Conservation (phyloP, 2,113 vertebrate species). For the Tachysurus fulvidraco region DNA sequence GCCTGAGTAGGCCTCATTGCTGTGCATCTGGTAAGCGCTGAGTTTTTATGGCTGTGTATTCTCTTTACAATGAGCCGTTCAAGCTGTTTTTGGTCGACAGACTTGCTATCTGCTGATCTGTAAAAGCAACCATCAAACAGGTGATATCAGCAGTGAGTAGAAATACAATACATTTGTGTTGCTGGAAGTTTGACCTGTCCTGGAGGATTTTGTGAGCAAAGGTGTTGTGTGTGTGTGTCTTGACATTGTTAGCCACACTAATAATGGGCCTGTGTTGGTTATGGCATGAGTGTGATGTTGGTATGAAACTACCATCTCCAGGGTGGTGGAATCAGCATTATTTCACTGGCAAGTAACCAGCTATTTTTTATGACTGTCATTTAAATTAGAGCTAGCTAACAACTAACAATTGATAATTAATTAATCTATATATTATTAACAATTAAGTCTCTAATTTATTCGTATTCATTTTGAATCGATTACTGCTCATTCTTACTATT, state of each 20-base stretch:
- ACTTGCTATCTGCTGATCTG: slow-evolving; percentile 34
- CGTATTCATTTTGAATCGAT: too few relatives aligned
- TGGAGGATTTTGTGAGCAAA: not conserved
- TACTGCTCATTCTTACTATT: too few relatives aligned
- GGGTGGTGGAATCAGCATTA: not conserved
- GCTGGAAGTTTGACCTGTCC: slow-evolving; percentile 16
- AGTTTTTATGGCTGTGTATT: slow-evolving; percentile 50
- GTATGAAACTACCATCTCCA: not conserved
- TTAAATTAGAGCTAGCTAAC: not conserved
- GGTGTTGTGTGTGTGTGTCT: not conserved
- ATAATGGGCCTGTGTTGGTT: not conserved
- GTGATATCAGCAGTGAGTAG: not conserved
- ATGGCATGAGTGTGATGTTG: not conserved
- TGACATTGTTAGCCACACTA: not conserved
- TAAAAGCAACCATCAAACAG: slow-evolving; percentile 6
- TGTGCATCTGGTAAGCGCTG: slow-evolving; percentile 56
- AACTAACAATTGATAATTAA: not conserved
- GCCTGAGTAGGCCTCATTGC: slow-evolving; percentile 57
- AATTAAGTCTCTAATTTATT: too few relatives aligned
- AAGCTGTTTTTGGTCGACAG: slow-evolving; percentile 31
- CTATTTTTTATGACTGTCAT: not conserved
- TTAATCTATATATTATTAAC: not conserved
- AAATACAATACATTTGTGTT: not conserved
- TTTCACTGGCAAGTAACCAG: not conserved
- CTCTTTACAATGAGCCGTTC: slow-evolving; percentile 51